Base-by-base conservation (phyloP, 2,113 vertebrate genomes). In the Rhineura floridana region DNA sequence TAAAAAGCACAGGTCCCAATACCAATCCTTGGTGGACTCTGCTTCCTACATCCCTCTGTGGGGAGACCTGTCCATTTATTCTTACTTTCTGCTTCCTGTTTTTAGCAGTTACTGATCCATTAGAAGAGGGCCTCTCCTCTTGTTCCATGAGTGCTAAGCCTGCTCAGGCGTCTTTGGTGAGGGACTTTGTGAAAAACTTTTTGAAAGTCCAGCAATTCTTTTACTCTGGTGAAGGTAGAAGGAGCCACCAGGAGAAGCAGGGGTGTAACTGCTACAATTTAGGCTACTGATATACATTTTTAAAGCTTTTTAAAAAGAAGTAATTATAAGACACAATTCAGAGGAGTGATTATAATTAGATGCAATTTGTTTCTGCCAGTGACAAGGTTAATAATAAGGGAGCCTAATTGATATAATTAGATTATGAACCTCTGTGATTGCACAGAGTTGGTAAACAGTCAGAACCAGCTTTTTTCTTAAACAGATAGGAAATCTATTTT, bases 211-310 rank as follows among this genome's bases (percentile, higher is more conserved):
- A n/a, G n/a, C n/a, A n/a, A n/a, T n/a, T n/a, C n/a, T n/a, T n/a
- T n/a, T n/a, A n/a, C n/a, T n/a, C n/a, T n/a, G n/a, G n/a, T 50
- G 50, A 10, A 19, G 55, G 21, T 13, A 70, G 59, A 46, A 2
- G 33, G 48, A 63, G 39, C 77, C 50, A 46, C 50, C 69, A 52
- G 77, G 67, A 39, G 62, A 33, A 42, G 75, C 55, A 36, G n/a
- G 75, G 28, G 30, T 42, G 72, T 1, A 0, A 67, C 39, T 63
- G 30, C 1, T 21, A 25, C 1, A 0, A 62, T 30, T 28, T 25
- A 77, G 75, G n/a, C 30, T 55, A 10, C 36, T 50, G 59, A 50
- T 42, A 21, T 46, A n/a, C n/a, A n/a, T n/a, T n/a, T n/a, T 79
- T 39, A 72, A 78, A 86, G 9, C 36, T 8, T 48, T 67, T 81